Evolutionary conservation across 2,888 invertebrate genomes (phyloP), one percentile per base, ranked within the genome.

Genomic region (Sylvicola cinctus): DNA sequence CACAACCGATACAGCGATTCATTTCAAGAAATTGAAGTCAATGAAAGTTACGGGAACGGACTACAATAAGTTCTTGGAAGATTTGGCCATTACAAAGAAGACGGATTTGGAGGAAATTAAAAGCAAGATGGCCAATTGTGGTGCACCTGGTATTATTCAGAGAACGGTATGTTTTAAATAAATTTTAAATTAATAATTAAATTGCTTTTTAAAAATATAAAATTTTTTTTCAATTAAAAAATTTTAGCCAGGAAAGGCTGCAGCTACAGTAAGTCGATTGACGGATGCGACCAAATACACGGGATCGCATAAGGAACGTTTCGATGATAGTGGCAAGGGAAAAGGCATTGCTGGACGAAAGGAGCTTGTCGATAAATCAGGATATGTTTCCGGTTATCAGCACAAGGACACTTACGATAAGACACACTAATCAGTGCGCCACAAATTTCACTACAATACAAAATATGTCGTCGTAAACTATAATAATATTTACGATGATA

Each of bases 221-320:
- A 23, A 35, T 14, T 25, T 2, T 17, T 35, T 36, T 28, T 36
- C 29, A 13, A 29, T 41, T 20, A 13, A 16, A 7, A 26, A 15
- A 29, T 40, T 42, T 4, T 14, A 58, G 58, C 50, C 56, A 42
- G 56, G 56, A 36, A 58, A 58, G 39, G 57, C 57, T 10, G 46
- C 57, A 8, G 52, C 58, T 14, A 54, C 56, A 29, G 58, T 58
- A 16, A 79, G 78, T 44, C 66, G 87, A 39, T 55, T 87, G 43
- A 87, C 87, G 1, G 85, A 87, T 51, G 69, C 78, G n/a, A 73
- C 70, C 46, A 84, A 81, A 50, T 87, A 84, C 55, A 87, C 87
- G 1, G 87, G 87, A 33, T 79, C 83, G 4, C 83, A 83, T 53
- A 81, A 74, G 52, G 79, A 84, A 46, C 71, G 87, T 13, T 87